phyloP scores from a whole-genome alignment of 2,113 vertebrate genomes.

The Rhineura floridana region DNA sequence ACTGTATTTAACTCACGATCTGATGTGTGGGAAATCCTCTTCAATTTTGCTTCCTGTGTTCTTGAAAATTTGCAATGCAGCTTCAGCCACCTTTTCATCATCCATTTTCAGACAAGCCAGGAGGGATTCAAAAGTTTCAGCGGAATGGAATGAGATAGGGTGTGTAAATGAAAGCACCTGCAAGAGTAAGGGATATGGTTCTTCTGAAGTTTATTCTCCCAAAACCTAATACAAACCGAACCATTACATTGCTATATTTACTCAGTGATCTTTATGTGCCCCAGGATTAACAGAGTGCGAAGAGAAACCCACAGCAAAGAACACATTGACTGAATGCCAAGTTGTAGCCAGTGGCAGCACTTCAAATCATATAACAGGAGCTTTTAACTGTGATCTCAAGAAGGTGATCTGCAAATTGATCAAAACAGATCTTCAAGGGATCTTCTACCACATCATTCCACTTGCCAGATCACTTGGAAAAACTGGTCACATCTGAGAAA shows the following conservation, averaged over 20 bases:
- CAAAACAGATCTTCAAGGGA: background rate
- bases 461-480: background rate
- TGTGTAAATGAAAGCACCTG: constrained; percentile 98
- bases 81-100: constrained; percentile 97
- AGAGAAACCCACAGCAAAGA: background rate
- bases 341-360: background rate
- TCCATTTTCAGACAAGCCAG: constrained; percentile 98
- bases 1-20: constrained; percentile 84
- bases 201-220: constrained; percentile 1
- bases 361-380: background rate
- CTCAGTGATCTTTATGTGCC: background rate
- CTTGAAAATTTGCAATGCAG: constrained; percentile 96
- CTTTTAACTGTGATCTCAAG: background rate
- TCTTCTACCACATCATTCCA: background rate
- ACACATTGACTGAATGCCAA: background rate
- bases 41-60: constrained; percentile 96
- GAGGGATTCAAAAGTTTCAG: constrained; percentile 97
- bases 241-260: background rate
- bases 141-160: constrained; percentile 97
- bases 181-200: constrained; percentile 24
- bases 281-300: background rate
- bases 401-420: no score
- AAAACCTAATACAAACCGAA: background rate
- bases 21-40: constrained; percentile 96
- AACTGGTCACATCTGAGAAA: background rate